A percentile compares a stretch with the other conserved stretches of the same genome.
Conservation (phyloP, 2,113 vertebrate species). For the Grantiella picta region DNA sequence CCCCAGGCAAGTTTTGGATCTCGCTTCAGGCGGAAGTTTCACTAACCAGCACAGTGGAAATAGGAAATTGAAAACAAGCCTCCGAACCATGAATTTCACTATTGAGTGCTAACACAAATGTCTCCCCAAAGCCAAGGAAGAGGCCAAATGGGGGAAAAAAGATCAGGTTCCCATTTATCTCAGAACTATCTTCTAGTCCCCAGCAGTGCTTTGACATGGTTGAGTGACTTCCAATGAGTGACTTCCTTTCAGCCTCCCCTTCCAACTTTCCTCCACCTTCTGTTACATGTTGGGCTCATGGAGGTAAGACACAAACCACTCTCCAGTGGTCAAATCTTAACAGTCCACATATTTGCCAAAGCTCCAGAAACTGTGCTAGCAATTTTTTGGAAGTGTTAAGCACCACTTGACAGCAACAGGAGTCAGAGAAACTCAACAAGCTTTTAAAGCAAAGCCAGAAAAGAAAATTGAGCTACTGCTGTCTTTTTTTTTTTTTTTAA, state of each 20-base stretch:
- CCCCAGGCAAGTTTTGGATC: slow-evolving; percentile 26
- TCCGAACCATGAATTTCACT: slow-evolving; percentile 20
- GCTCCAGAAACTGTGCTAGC: not conserved
- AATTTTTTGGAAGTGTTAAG: slow-evolving; percentile 2
- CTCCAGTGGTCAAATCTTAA: not conserved
- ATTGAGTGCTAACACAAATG: not conserved
- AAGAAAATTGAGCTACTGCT: not conserved
- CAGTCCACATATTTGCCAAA: not conserved
- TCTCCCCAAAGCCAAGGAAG: not conserved
- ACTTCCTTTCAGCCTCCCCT: not conserved
- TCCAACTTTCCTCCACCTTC: not conserved
- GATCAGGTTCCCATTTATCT: slow-evolving; percentile 41
- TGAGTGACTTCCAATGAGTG: slow-evolving; percentile 4
- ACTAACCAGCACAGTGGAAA: not conserved
- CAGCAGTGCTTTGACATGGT: slow-evolving; percentile 4
- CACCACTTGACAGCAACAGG: not conserved
- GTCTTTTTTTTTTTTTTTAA: not conserved
- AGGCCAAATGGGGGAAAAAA: not conserved
- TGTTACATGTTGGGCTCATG: not conserved
- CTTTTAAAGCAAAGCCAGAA: slow-evolving; percentile 6
- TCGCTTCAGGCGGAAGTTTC: not conserved
- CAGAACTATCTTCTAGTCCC: not conserved
- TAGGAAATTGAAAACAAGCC: slow-evolving; percentile 56
- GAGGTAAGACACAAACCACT: not conserved
- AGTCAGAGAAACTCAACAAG: not conserved